phyloP scores from a whole-genome alignment of 2,113 vertebrate genomes.

The Nycticorax nycticorax region DNA sequence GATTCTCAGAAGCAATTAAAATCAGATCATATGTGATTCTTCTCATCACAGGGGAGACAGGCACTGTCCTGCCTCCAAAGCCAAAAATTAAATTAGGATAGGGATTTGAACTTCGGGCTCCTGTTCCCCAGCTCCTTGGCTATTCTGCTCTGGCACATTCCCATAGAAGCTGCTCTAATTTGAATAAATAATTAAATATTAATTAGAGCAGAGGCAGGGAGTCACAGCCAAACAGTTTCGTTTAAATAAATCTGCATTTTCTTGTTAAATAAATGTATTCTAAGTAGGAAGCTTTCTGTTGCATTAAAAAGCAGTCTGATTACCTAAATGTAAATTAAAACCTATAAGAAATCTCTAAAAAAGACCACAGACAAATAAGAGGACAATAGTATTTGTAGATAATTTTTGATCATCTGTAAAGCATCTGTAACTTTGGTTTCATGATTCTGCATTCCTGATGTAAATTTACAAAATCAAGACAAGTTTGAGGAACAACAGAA shows the following conservation, averaged over 20 bases:
- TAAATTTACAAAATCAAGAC: not conserved
- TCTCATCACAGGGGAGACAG: not conserved
- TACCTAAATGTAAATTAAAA: not conserved
- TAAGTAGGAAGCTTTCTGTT: not conserved
- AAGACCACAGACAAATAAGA: not conserved
- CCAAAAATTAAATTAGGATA: not conserved
- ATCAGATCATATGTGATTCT: not conserved
- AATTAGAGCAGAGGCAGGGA: not conserved
- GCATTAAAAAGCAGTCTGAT: not conserved
- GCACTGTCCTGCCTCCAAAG: not conserved
- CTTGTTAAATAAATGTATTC: not conserved
- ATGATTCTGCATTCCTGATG: not conserved
- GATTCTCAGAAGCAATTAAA: not conserved
- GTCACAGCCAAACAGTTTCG: not conserved
- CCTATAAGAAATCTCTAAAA: not conserved
- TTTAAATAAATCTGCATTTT: not conserved
- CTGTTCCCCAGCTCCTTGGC: not conserved
- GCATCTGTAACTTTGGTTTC: not conserved
- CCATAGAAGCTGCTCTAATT: not conserved
- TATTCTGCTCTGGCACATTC: not conserved
- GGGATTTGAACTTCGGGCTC: not conserved
- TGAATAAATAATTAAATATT: conserved; percentile 47
- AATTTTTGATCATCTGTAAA: not conserved
- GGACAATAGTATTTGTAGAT: not conserved
- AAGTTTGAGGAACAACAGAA: not conserved